Percentiles rank a stretch among this genome's conserved stretches.
Conservation (phyloP, 1,140 invertebrate genomes). For the Drosophila sp. region DNA sequence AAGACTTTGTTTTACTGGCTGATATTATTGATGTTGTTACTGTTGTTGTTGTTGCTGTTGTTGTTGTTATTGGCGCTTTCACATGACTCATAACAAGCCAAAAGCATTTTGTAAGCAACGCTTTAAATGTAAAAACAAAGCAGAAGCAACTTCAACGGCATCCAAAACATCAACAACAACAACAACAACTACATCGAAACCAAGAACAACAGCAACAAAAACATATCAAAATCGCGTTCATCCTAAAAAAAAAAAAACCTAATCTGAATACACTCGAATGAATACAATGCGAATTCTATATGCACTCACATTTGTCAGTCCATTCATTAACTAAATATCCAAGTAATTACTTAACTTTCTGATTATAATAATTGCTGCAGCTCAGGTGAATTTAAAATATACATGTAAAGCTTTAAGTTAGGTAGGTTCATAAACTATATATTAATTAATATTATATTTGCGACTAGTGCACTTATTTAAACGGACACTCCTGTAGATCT, state of each 20-base stretch:
- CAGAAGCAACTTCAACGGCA: slow-evolving; percentile 42
- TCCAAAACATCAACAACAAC: slow-evolving; percentile 21
- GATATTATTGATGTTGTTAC: not conserved
- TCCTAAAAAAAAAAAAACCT: slow-evolving; percentile 30
- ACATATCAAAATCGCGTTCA: slow-evolving; percentile 51
- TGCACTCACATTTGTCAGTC: slow-evolving; percentile 16
- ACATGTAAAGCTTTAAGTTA: too few species aligned
- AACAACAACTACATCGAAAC: slow-evolving; percentile 19
- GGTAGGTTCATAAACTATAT: too few species aligned
- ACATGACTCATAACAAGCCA: slow-evolving; percentile 79
- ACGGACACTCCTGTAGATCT: too few species aligned
- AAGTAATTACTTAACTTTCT: too few species aligned
- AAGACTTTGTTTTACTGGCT: slow-evolving; percentile 30
- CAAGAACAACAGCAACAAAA: slow-evolving; percentile 30
- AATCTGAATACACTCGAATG: not conserved
- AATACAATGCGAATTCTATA: slow-evolving; percentile 27
- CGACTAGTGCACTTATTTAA: too few species aligned
- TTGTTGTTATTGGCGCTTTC: slow-evolving; percentile 62
- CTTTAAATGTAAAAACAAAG: slow-evolving; percentile 66
- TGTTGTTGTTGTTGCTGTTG: not conserved
- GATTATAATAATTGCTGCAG: too few species aligned
- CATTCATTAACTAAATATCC: too few species aligned
- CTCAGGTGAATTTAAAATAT: too few species aligned
- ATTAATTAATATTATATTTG: too few species aligned
- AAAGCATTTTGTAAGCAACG: slow-evolving; percentile 65